Percentiles rank a stretch among this genome's conserved stretches.
Conservation (phyloP, 1,140 invertebrate genomes). For the Trigoniulus corallinus region DNA sequence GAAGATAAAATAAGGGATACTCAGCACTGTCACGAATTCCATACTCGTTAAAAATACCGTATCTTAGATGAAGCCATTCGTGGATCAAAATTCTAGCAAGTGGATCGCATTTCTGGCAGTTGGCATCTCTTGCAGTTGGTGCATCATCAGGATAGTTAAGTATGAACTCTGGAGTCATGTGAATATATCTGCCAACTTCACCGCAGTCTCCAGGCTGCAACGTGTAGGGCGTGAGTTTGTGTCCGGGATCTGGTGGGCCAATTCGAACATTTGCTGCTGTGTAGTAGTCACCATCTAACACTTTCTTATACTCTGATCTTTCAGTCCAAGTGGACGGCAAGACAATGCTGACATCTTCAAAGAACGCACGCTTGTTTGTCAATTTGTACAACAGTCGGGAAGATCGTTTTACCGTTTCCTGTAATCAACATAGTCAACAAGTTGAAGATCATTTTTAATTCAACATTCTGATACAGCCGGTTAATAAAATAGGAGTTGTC, state of each 20-base stretch:
- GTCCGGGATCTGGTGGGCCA: too few relatives aligned
- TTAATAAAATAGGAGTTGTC: too few relatives aligned
- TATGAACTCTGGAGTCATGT: constrained; percentile 20
- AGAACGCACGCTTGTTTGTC: constrained; percentile 17
- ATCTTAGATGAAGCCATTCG: constrained; percentile 31
- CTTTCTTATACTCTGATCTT: constrained; percentile 5
- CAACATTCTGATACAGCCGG: too few relatives aligned
- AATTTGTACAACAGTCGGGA: constrained; percentile 16
- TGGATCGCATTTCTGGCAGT: too few relatives aligned
- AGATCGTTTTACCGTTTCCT: constrained; percentile 16
- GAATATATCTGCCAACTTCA: constrained; percentile 18
- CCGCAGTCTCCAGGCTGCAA: constrained; percentile 22
- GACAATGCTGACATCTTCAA: constrained; percentile 19
- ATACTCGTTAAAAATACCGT: constrained; percentile 31
- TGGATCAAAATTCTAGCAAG: constrained; percentile 26
- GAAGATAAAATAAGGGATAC: constrained; percentile 20
- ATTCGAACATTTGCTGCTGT: constrained; percentile 1
- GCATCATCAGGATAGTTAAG: too few relatives aligned
- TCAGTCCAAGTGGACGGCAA: constrained; percentile 16
- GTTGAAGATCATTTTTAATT: too few relatives aligned
- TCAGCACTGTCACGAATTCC: constrained; percentile 18
- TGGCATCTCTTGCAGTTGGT: too few relatives aligned
- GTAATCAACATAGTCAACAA: too few relatives aligned
- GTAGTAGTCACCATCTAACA: background rate
- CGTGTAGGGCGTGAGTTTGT: constrained; percentile 23